Evolutionary conservation across 1,140 invertebrate genomes (phyloP).

Genomic region (Formica exsecta): DNA sequence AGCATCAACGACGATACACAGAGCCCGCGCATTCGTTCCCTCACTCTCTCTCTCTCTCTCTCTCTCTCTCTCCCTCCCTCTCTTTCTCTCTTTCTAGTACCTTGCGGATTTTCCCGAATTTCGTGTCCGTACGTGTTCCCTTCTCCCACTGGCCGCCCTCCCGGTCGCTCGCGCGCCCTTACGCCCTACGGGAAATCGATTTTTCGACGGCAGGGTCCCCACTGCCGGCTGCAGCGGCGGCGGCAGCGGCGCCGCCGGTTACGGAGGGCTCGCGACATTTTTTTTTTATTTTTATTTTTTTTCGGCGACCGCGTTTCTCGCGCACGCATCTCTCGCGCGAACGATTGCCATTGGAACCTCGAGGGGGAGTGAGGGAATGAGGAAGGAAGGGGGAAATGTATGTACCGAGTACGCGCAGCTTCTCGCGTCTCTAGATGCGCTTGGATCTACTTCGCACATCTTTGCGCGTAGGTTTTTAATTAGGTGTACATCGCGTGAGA

Average conservation of each 20-base stretch:
- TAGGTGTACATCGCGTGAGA: background rate
- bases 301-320: slow-evolving; percentile 63
- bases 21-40: background rate
- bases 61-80: slow-evolving; percentile 53
- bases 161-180: slow-evolving; percentile 74
- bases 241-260: background rate
- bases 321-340: slow-evolving; percentile 44
- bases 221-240: slow-evolving; percentile 75
- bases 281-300: slow-evolving; percentile 16
- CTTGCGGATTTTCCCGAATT: slow-evolving; percentile 75
- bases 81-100: slow-evolving; percentile 48
- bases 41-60: background rate
- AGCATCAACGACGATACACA: no score
- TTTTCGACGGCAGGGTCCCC: slow-evolving; percentile 82
- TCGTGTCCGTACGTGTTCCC: slow-evolving; percentile 73
- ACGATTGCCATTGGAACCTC: background rate
- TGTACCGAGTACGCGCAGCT: no score
- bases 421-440: no score
- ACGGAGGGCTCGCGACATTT: slow-evolving; percentile 58
- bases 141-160: slow-evolving; percentile 48
- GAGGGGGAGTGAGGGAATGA: background rate
- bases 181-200: slow-evolving; percentile 84
- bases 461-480: background rate
- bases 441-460: no score
- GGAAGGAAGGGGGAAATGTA: no score